These are phyloP conservation scores for Epinephelus malabaricus DNA, from an alignment of 2,797 vertebrate genomes.

Conservation along the genomic window DNA sequence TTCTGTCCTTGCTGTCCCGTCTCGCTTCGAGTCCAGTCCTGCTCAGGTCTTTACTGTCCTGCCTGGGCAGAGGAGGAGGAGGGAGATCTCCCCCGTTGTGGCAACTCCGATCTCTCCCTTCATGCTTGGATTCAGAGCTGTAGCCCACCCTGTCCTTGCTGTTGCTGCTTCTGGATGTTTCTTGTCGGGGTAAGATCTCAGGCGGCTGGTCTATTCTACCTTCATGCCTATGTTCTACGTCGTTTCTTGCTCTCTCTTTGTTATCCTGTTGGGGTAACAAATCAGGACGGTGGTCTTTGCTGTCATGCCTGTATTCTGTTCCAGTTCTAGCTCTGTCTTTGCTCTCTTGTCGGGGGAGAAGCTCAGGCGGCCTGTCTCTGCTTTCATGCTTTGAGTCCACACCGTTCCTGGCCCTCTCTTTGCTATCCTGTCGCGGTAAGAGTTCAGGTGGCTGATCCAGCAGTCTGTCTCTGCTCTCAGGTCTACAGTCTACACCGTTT, in stretches of 20 bases:
- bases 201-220: slow-evolving; percentile 82
- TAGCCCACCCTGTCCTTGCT: slow-evolving; percentile 70
- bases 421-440: slow-evolving; percentile 77
- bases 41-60: slow-evolving; percentile 87
- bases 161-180: slow-evolving; percentile 84
- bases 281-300: slow-evolving; percentile 79
- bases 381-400: slow-evolving; percentile 77
- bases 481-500: slow-evolving; percentile 76
- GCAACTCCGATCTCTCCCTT: slow-evolving; percentile 72
- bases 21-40: slow-evolving; percentile 79
- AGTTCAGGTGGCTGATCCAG: slow-evolving; percentile 79
- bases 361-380: slow-evolving; percentile 77
- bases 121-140: slow-evolving; percentile 70
- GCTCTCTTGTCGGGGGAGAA: slow-evolving; percentile 75
- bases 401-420: slow-evolving; percentile 78
- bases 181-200: slow-evolving; percentile 86
- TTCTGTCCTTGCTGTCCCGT: slow-evolving; percentile 82
- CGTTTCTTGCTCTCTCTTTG: slow-evolving; percentile 84
- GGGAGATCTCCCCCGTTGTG: slow-evolving; percentile 75
- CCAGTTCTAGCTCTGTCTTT: slow-evolving; percentile 79
- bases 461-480: slow-evolving; percentile 80
- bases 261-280: slow-evolving; percentile 77
- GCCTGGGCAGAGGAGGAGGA: slow-evolving; percentile 73
- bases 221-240: slow-evolving; percentile 80
- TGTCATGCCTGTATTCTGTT: slow-evolving; percentile 75